Base-by-base conservation (phyloP, 2,888 invertebrate genomes). In the Cryptocephalus primarius region DNA sequence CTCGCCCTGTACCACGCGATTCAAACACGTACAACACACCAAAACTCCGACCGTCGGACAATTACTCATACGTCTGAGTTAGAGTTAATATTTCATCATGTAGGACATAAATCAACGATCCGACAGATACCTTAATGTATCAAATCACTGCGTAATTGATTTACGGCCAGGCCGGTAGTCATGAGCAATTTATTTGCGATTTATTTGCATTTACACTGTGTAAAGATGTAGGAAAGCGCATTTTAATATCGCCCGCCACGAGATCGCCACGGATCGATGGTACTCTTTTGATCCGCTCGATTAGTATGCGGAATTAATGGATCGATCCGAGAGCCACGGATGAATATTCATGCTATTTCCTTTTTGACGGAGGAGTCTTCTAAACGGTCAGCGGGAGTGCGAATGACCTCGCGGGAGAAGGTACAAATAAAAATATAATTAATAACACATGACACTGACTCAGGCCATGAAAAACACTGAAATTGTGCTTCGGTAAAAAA, bases 181-280 rank as follows among this genome's bases (percentile, higher is more conserved):
- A 60, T 62, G 64, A 64, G 64, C 65, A 67, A 67, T 68, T 68
- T 67, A 70, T 69, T 69, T 69, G 64, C 65, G 66, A 67, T 68
- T 68, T 67, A 70, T 69, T 69, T 69, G 67, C 69, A 69, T 69
- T 68, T 67, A 68, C 69, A 68, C 63, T 67, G 65, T 66, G 66
- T 69, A 66, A 65, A 68, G 66, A 66, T 60, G 65, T 63, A 64
- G 60, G 59, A 63, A 63, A 63, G 56, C 63, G 64, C 64, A 67
- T 64, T 65, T 68, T 65, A 66, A 65, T 62, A 60, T 53, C 53
- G 60, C 61, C 60, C 57, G 42, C 38, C 12, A 36, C 12, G 36
- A 36, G 22, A 22, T 22, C 22, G 22, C 22, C 2, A 22, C 22
- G 22, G 22, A 22, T 22, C 22, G 22, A 22, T 4, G 22, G 22